phyloP scores from a whole-genome alignment of 2,888 invertebrate genomes.

The Minunthozetes semirufus region DNA sequence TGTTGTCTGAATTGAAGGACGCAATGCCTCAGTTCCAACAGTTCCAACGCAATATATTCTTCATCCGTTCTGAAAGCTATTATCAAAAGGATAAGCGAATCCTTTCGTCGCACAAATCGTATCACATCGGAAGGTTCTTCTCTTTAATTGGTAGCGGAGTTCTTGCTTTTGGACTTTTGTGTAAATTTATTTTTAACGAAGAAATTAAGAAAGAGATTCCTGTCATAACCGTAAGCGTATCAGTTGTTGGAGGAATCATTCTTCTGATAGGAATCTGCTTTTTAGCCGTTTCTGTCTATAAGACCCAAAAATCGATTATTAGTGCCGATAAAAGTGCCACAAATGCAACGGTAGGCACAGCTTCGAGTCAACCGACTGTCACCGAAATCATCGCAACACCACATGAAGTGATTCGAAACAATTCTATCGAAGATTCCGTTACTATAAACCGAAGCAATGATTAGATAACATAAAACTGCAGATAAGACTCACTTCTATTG shows the following conservation, averaged over 20 bases:
- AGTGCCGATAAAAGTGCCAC: neutral
- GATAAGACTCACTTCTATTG: neutral
- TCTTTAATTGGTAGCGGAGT: conserved; percentile 26
- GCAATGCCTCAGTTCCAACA: neutral
- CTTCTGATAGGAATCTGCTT: conserved; percentile 18
- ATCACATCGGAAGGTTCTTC: conserved; percentile 33
- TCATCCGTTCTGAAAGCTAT: conserved; percentile 9
- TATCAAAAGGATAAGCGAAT: conserved; percentile 18
- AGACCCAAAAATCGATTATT: neutral
- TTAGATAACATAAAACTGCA: neutral
- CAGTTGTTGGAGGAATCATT: conserved; percentile 7
- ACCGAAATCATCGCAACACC: neutral
- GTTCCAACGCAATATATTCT: conserved; percentile 10
- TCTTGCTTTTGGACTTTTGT: conserved; percentile 24
- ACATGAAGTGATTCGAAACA: neutral
- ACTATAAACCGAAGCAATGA: neutral
- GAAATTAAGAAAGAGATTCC: neutral
- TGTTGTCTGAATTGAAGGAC: neutral
- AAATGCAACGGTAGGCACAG: neutral
- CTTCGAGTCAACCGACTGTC: neutral
- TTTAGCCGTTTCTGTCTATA: conserved; percentile 13
- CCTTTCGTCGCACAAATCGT: conserved; percentile 11
- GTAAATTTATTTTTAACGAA: conserved; percentile 29
- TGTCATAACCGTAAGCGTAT: conserved; percentile 16
- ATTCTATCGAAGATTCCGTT: neutral